phyloP scores from a whole-genome alignment of 2,113 vertebrate species.

The Tragulus kanchil region DNA sequence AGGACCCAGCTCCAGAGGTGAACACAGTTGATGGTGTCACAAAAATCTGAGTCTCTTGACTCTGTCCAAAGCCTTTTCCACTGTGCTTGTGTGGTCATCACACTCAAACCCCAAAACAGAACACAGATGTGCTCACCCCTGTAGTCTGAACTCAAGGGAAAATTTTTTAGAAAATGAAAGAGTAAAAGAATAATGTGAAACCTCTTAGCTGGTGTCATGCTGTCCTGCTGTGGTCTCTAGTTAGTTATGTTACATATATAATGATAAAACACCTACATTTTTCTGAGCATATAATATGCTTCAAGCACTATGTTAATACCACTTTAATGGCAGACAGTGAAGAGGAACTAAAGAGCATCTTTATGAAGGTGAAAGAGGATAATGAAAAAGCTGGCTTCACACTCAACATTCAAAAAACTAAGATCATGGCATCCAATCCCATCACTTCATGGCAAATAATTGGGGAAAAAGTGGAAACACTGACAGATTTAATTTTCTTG shows the following conservation, averaged over 20 bases:
- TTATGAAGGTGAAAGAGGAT: too few species aligned
- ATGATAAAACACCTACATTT: neutral
- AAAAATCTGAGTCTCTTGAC: neutral
- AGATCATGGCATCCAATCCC: too few species aligned
- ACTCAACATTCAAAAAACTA: too few species aligned
- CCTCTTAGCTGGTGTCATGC: neutral
- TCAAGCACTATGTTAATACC: neutral
- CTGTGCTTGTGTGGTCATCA: neutral
- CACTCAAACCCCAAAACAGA: neutral
- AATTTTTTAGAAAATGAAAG: slow-evolving; percentile 8
- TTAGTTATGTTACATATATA: neutral
- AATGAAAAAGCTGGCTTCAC: too few species aligned
- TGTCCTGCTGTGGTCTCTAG: neutral
- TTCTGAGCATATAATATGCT: neutral
- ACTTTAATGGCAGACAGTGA: too few species aligned
- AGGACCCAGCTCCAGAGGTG: neutral
- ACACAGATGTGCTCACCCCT: neutral
- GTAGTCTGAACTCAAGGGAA: neutral
- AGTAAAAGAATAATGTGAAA: neutral
- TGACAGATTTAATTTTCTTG: too few species aligned
- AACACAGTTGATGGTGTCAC: neutral
- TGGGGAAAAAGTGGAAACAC: too few species aligned
- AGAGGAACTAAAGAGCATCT: too few species aligned
- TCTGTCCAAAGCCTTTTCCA: neutral
- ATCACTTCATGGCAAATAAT: too few species aligned